Evolutionary conservation across 2,113 vertebrate genomes (phyloP).

Genomic region (Pachycephala philippinensis): DNA sequence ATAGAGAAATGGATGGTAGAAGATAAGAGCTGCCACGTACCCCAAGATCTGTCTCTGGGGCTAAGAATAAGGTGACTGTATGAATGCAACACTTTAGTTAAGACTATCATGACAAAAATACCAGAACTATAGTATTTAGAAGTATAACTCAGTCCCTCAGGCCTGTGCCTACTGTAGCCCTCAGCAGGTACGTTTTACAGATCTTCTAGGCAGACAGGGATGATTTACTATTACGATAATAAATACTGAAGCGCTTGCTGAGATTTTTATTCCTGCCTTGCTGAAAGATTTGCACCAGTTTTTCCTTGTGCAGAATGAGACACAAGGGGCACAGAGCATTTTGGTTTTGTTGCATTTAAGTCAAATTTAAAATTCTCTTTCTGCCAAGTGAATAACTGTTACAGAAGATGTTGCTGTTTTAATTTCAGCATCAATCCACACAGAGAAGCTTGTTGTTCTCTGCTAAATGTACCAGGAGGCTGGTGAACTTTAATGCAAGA

Average conservation of each 20-base stretch:
- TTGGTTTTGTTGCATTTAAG: not conserved
- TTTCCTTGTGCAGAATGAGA: not conserved
- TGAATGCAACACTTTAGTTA: not conserved
- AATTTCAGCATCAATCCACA: not conserved
- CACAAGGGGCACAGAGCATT: not conserved
- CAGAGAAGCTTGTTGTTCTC: not conserved
- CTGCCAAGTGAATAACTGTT: not conserved
- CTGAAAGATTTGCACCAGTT: not conserved
- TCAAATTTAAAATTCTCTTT: not conserved
- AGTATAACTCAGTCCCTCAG: not conserved
- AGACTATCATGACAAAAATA: not conserved
- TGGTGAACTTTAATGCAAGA: not conserved
- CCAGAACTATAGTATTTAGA: not conserved
- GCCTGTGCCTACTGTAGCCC: not conserved
- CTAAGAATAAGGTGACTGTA: not conserved
- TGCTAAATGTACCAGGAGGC: not conserved
- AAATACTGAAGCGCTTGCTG: not conserved
- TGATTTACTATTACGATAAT: constrained; percentile 1
- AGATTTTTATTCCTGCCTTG: not conserved
- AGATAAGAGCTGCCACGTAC: not conserved
- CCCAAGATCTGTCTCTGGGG: not conserved
- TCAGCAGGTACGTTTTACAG: not conserved
- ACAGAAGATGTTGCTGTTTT: not conserved
- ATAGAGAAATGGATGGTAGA: not conserved
- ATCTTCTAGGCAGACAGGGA: not conserved